A percentile compares a stretch with the other conserved stretches of the same genome.
These are phyloP conservation scores for Capromys pilorides DNA, from an alignment of 2,797 vertebrate species.

Conservation along the genomic window DNA sequence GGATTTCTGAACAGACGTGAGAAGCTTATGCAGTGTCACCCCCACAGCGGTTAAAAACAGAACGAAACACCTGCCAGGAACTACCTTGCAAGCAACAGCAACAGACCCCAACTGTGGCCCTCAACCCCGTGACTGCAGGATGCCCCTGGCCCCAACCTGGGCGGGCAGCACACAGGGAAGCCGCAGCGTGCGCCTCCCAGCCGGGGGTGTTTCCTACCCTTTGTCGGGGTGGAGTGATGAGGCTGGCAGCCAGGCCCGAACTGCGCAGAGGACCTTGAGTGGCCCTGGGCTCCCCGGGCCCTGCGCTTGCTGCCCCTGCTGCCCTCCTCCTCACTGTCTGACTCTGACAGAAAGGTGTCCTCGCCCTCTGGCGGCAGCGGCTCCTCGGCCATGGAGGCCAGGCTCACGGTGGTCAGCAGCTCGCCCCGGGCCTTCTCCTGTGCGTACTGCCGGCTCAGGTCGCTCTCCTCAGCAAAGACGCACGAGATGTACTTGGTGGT, in stretches of 20 bases:
- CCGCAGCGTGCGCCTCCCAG: rapidly evolving
- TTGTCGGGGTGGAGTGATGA: constrained; percentile 74
- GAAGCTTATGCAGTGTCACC: background rate
- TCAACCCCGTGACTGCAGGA: background rate
- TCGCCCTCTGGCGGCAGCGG: constrained; percentile 74
- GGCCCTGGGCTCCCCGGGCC: constrained; percentile 60
- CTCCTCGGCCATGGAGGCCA: constrained; percentile 81
- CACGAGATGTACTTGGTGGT: constrained; percentile 95
- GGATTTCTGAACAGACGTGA: background rate
- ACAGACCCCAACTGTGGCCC: no score
- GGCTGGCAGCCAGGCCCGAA: background rate
- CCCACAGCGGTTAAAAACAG: background rate
- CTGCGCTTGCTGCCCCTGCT: constrained; percentile 69
- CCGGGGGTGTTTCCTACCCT: constrained; percentile 76
- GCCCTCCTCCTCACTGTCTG: constrained; percentile 83
- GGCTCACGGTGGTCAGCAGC: constrained; percentile 87
- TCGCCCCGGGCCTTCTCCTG: constrained; percentile 93
- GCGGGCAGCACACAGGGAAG: background rate
- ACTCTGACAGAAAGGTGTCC: constrained; percentile 77
- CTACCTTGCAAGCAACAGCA: background rate
- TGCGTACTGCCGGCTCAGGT: constrained; percentile 91
- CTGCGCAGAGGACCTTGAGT: background rate
- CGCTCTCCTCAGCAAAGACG: constrained; percentile 90
- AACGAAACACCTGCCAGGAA: background rate
- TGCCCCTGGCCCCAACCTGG: rapidly evolving